Percentiles rank a stretch among this genome's conserved stretches.
These are phyloP conservation scores for Rhabdophis nuchalis DNA, from an alignment of 2,797 vertebrate species.

Conservation along the genomic window DNA sequence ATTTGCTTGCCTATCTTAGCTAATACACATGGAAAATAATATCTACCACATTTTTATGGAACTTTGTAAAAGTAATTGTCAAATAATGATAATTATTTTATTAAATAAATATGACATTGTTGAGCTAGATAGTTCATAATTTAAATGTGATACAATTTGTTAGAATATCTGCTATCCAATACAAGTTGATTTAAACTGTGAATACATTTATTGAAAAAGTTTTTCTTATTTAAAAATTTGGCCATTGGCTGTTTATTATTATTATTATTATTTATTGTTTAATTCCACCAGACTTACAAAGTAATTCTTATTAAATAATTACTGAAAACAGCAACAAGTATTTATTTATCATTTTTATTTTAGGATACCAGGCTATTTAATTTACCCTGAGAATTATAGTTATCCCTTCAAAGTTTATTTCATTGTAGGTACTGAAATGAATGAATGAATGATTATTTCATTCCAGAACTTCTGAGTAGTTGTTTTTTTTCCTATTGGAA, in stretches of 20 bases:
- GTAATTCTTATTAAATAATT: conserved; percentile 69
- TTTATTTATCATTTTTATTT: conserved; percentile 69
- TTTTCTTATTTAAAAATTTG: conserved; percentile 58
- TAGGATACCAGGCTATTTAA: conserved; percentile 68
- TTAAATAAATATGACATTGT: conserved; percentile 62
- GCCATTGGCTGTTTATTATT: conserved; percentile 56
- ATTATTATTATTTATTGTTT: conserved; percentile 63
- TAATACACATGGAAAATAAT: conserved; percentile 56
- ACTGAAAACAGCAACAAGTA: conserved; percentile 60
- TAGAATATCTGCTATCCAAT: conserved; percentile 45
- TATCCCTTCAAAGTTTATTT: conserved; percentile 62
- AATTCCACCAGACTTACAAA: conserved; percentile 63
- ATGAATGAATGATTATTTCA: conserved; percentile 56
- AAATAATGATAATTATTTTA: conserved; percentile 63
- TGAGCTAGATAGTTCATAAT: conserved; percentile 51
- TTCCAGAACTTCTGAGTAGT: conserved; percentile 55
- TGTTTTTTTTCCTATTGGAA: conserved; percentile 35
- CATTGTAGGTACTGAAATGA: conserved; percentile 58
- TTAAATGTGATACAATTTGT: conserved; percentile 64
- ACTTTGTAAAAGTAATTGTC: conserved; percentile 66
- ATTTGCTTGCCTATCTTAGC: conserved; percentile 46
- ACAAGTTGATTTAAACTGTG: conserved; percentile 51
- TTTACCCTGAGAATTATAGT: conserved; percentile 64
- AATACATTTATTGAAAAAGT: conserved; percentile 46
- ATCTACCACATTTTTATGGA: conserved; percentile 50